phyloP scores from a whole-genome alignment of 2,113 vertebrate species.

The Clarias macrocephalus region DNA sequence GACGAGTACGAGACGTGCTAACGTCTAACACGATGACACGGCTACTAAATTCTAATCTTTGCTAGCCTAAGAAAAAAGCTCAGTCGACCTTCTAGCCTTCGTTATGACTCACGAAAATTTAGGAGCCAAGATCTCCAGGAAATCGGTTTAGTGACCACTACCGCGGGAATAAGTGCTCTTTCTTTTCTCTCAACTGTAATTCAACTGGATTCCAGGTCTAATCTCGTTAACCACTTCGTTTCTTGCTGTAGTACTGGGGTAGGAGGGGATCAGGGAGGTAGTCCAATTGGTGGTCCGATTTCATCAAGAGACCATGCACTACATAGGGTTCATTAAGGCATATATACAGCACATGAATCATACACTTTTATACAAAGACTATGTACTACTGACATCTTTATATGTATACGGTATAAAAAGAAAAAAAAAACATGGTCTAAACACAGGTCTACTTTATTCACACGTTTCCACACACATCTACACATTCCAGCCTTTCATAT shows the following conservation, averaged over 20 bases:
- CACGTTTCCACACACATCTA: conserved; percentile 59
- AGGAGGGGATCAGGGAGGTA: conserved; percentile 58
- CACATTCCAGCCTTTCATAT: conserved; percentile 60
- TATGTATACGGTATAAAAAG: conserved; percentile 64
- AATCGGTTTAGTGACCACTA: neutral
- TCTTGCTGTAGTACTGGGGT: neutral
- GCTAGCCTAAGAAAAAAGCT: neutral
- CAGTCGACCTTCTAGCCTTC: neutral
- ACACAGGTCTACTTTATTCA: conserved; percentile 65
- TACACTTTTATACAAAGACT: conserved; percentile 67
- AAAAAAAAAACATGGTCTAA: conserved; percentile 54
- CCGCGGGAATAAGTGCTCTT: neutral
- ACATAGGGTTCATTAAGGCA: conserved; percentile 66
- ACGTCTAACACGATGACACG: neutral
- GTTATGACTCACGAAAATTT: neutral
- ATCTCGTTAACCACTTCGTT: neutral
- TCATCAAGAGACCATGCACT: conserved; percentile 40
- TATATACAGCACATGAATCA: conserved; percentile 62
- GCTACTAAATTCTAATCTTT: neutral
- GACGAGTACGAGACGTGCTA: neutral
- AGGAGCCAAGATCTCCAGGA: conserved; percentile 10
- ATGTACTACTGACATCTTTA: conserved; percentile 65
- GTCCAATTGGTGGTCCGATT: conserved; percentile 45
- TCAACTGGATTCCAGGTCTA: neutral
- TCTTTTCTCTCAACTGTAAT: neutral